Percentiles rank a stretch among this genome's conserved stretches.
These are phyloP conservation scores for Myiotriccus ornatus DNA, from an alignment of 2,797 vertebrate genomes.

Conservation along the genomic window DNA sequence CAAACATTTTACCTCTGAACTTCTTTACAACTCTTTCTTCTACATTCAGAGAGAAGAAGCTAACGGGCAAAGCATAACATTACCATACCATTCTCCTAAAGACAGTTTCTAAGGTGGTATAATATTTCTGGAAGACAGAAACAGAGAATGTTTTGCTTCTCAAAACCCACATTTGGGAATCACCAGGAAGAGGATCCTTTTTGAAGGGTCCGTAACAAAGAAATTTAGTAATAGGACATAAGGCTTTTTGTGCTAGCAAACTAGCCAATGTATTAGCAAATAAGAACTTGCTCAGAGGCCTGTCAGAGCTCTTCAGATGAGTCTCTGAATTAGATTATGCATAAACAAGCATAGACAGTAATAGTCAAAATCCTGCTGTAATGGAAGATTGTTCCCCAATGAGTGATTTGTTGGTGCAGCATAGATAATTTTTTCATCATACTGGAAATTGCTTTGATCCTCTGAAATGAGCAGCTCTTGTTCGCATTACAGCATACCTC, in stretches of 20 bases:
- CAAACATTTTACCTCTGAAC: not conserved
- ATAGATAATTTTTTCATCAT: not conserved
- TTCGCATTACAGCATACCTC: not conserved
- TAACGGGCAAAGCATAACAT: not conserved
- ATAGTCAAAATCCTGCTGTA: not conserved
- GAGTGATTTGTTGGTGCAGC: conserved; percentile 1
- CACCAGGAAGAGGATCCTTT: not conserved
- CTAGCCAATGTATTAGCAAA: not conserved
- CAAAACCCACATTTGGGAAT: not conserved
- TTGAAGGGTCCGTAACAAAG: not conserved
- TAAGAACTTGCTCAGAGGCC: not conserved
- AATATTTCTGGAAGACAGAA: not conserved
- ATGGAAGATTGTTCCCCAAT: not conserved
- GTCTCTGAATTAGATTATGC: not conserved
- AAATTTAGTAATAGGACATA: not conserved
- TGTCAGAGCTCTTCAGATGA: not conserved
- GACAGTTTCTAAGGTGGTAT: not conserved
- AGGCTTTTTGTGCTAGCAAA: not conserved
- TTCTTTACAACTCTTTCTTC: not conserved
- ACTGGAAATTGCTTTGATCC: conserved; percentile 3
- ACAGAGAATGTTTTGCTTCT: not conserved
- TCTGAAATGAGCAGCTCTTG: not conserved
- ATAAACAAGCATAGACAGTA: not conserved
- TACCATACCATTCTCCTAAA: not conserved
- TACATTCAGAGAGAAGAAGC: not conserved